A percentile compares a stretch with the other conserved stretches of the same genome.
Conservation (phyloP, 2,113 vertebrate genomes). For the Myiagra hebetior region DNA sequence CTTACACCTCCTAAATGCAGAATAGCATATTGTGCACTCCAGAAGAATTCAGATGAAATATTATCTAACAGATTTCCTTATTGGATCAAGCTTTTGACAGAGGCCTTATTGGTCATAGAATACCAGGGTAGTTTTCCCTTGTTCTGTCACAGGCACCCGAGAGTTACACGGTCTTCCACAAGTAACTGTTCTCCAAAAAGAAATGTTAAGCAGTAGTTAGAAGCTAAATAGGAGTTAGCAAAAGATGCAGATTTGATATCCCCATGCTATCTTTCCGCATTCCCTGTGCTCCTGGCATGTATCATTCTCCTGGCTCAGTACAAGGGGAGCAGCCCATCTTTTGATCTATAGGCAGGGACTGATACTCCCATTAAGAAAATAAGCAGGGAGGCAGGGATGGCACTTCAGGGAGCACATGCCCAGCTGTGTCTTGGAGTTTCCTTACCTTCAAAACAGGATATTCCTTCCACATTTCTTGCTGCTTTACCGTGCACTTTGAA, state of each 20-base stretch:
- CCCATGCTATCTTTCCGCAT: neutral
- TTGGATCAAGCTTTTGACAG: neutral
- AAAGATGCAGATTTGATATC: neutral
- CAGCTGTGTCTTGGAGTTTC: neutral
- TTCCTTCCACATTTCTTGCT: neutral
- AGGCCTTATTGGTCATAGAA: neutral
- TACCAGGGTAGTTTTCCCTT: neutral
- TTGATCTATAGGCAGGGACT: neutral
- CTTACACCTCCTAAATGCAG: neutral
- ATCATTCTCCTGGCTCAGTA: neutral
- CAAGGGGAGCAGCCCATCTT: neutral
- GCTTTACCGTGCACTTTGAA: neutral
- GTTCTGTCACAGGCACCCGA: neutral
- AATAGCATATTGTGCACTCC: neutral
- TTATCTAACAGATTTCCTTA: neutral
- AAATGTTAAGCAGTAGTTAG: neutral
- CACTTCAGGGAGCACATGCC: neutral
- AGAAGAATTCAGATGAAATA: neutral
- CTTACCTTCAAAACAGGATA: neutral
- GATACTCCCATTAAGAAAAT: neutral
- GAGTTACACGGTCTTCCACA: neutral
- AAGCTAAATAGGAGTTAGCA: neutral
- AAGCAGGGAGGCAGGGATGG: neutral
- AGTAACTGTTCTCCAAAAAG: neutral
- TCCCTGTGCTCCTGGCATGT: neutral